Percentiles rank a stretch among this genome's conserved stretches.
These are phyloP conservation scores for Phenganax marumi DNA, from an alignment of 92 coral and sea anemone genomes.

Conservation along the genomic window DNA sequence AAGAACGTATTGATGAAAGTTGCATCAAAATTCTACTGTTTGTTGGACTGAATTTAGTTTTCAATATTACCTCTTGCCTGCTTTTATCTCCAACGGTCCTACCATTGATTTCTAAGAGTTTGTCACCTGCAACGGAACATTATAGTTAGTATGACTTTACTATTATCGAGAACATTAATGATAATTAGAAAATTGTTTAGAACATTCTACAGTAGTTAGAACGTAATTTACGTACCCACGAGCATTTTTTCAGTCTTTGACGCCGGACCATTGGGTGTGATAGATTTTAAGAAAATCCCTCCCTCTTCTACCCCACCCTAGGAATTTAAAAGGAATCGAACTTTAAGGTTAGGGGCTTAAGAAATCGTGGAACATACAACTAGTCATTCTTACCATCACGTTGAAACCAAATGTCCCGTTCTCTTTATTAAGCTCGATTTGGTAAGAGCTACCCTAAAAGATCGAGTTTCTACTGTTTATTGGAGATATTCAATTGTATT, in stretches of 20 bases:
- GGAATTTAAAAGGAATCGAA: not conserved
- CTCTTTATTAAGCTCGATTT: slow-evolving; percentile 82
- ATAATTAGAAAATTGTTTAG: not conserved
- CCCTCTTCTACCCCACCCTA: slow-evolving; percentile 90
- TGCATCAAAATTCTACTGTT: too few relatives aligned
- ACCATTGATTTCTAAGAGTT: slow-evolving; percentile 88
- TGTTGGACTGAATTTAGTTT: too few relatives aligned
- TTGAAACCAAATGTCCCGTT: slow-evolving; percentile 92
- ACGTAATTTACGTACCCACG: slow-evolving; percentile 64
- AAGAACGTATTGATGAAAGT: too few relatives aligned
- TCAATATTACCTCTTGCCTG: slow-evolving; percentile 77
- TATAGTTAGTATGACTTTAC: not conserved
- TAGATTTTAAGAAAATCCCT: slow-evolving; percentile 85
- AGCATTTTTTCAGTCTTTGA: slow-evolving; percentile 83
- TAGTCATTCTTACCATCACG: slow-evolving; percentile 70
- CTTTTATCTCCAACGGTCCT: slow-evolving; percentile 79
- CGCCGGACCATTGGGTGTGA: slow-evolving; percentile 93
- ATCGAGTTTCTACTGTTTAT: not conserved
- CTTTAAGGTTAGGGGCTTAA: not conserved
- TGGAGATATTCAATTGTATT: not conserved
- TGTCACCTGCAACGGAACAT: slow-evolving; percentile 66
- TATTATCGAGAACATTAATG: not conserved
- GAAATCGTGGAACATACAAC: not conserved
- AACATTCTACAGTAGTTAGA: not conserved
- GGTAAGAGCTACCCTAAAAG: slow-evolving; percentile 78